Evolutionary conservation across 2,888 invertebrate species (phyloP), one percentile per base, ranked within the genome.

Genomic region (Brachyptera risi): DNA sequence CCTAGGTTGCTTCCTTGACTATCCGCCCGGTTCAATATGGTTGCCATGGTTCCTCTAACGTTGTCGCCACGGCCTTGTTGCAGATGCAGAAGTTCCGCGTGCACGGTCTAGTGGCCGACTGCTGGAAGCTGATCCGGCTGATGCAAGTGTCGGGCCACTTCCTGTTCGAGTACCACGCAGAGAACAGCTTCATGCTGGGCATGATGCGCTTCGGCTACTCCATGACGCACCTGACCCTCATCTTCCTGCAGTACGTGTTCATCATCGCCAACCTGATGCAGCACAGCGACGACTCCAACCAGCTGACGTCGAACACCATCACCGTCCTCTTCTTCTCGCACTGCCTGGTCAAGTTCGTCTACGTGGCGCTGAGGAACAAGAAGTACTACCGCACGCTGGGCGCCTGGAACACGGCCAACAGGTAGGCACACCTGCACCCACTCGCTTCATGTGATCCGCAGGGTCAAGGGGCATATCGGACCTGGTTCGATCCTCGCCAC

Each of bases 271-370:
- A 90, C 73, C 78, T 91, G 78, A 81, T 86, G 0, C 68, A 82
- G 58, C 87, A 90, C 72, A 81, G 86, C 1, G 86, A 84, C 24
- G 89, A 90, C 70, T 88, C 90, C 23, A 90, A 90, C 71, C 79
- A 81, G 67, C 71, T 83, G 60, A 81, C 83, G 1, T 88, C 89
- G 2, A 91, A 91, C 67, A 90, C 92, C 35, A 89, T 92, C 64
- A 92, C 92, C 0, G 81, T 88, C 0, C 77, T 92, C 13, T 92
- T 90, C 76, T 92, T 91, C 73, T 80, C 87, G 0, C 92, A 92
- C 70, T 82, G 86, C 60, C 70, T 90, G 37, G 87, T 88, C 35
- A 92, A 92, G 73, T 77, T 87, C 66, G 65, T 82, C 11, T 91
- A 88, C 74, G 85, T 91, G 69, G 90, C 86, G 0, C 68, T 86